These are phyloP conservation scores for Pangasius larnaudii DNA, from an alignment of 2,797 vertebrate genomes.

Conservation along the genomic window DNA sequence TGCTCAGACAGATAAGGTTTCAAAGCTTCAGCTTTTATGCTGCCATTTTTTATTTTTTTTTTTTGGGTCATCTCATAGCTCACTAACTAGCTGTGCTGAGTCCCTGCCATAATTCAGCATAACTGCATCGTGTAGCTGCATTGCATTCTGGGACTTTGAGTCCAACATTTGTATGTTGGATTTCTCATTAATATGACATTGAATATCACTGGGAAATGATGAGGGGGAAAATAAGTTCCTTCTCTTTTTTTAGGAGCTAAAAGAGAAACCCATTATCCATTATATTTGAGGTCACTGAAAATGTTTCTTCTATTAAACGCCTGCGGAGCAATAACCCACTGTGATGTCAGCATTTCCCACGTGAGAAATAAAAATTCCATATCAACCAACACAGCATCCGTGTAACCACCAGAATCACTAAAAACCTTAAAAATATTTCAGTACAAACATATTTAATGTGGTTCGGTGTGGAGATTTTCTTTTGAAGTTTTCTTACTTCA, in stretches of 20 bases:
- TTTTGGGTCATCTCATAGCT: background rate
- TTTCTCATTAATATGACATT: background rate
- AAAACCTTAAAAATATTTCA: background rate
- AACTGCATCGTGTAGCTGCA: background rate
- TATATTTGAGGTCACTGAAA: background rate
- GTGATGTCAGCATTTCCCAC: background rate
- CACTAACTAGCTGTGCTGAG: background rate
- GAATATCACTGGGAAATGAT: background rate
- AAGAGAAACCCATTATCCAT: background rate
- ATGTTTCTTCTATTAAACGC: background rate
- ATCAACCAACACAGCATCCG: background rate
- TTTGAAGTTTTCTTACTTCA: background rate
- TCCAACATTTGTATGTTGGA: background rate
- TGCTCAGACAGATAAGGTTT: background rate
- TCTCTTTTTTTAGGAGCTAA: background rate
- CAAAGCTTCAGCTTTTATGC: background rate
- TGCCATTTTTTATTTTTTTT: too few relatives aligned
- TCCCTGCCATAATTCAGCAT: background rate
- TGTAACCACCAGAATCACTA: background rate
- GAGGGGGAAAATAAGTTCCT: background rate
- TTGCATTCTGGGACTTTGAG: background rate
- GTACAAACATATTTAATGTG: background rate
- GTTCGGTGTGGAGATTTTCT: background rate
- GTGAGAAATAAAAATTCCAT: background rate
- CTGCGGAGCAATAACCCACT: background rate